phyloP scores from a whole-genome alignment of 2,888 invertebrate species.

The Tetragonula carbonaria region DNA sequence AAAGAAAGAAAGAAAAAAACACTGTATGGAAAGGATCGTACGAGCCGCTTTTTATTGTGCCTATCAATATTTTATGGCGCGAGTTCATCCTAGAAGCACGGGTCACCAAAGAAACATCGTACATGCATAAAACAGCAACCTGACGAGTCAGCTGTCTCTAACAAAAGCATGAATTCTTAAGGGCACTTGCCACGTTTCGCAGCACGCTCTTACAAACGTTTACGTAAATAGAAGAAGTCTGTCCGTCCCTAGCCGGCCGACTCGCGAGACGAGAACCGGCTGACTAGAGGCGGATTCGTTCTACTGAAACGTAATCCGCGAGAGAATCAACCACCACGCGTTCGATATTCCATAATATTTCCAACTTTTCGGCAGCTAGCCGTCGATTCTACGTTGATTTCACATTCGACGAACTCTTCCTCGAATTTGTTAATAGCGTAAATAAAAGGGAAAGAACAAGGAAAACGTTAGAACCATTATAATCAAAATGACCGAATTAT shows the following conservation, averaged over 20 bases:
- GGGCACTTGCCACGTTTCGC: background rate
- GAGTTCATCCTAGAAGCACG: background rate
- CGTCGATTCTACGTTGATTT: background rate
- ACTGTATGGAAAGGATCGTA: background rate
- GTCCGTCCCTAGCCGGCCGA: background rate
- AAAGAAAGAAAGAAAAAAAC: too few relatives aligned
- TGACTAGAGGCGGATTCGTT: too few relatives aligned
- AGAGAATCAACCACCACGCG: background rate
- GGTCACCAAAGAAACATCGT: background rate
- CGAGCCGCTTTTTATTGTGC: slow-evolving; percentile 12
- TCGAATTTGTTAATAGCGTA: background rate
- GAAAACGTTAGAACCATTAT: too few relatives aligned
- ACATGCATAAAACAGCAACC: slow-evolving; percentile 19
- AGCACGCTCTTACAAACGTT: background rate
- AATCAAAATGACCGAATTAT: too few relatives aligned
- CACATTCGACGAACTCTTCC: background rate
- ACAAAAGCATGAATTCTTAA: slow-evolving; percentile 28
- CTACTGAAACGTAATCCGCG: background rate
- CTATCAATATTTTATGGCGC: slow-evolving; percentile 21
- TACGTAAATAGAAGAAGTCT: background rate
- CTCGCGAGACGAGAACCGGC: background rate
- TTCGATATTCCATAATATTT: background rate
- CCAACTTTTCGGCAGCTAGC: background rate
- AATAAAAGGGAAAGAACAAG: too few relatives aligned
- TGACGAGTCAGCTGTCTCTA: slow-evolving; percentile 17